Evolutionary conservation across 2,888 invertebrate species (phyloP), one percentile per base, ranked within the genome.

Genomic region (Platerodrilus igneus): DNA sequence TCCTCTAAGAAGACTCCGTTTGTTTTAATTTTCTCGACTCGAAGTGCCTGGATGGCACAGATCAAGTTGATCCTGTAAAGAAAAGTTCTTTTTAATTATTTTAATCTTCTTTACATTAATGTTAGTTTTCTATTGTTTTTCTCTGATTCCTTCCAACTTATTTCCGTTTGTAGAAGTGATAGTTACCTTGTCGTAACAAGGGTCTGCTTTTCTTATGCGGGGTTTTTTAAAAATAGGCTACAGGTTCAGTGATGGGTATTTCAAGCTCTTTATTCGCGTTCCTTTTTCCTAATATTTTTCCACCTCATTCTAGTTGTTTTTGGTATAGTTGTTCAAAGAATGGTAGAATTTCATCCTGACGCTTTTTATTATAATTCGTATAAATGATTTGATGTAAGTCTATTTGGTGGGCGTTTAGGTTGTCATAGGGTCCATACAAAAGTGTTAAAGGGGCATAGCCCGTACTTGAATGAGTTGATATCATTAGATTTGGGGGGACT

Each of bases 1-100:
- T 47, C 28, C 36, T 48, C 45, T 7, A 37, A 7, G 13, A 49
- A 32, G 31, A 35, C 41, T 20, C 47, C 45, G 16, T 36, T 39
- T 9, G 35, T 22, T 6, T 44, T 15, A 33, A 49, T 30, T 10
- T 29, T 19, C 15, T 47, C 35, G n/a, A 45, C 34, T 32, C 23
- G 41, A 47, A 49, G 41, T 31, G 40, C 44, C 44, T 22, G 47
- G 36, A 21, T 33, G 7, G 13, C 31, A 18, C 18, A 18, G 32
- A 20, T 15, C 18, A 47, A 29, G 26, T 11, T 27, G 26, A 14
- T 32, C 42, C 49, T 49, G 47, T 30, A 45, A 49, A 13, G 27
- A 17, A 33, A 47, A 36, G 20, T 37, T 44, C 18, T 45, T 47
- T 34, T 29, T 47, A 3, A 37, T n/a, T 47, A 38, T 35, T 33